Base-by-base conservation (phyloP, 2,797 vertebrate genomes). In the Acomys russatus region DNA sequence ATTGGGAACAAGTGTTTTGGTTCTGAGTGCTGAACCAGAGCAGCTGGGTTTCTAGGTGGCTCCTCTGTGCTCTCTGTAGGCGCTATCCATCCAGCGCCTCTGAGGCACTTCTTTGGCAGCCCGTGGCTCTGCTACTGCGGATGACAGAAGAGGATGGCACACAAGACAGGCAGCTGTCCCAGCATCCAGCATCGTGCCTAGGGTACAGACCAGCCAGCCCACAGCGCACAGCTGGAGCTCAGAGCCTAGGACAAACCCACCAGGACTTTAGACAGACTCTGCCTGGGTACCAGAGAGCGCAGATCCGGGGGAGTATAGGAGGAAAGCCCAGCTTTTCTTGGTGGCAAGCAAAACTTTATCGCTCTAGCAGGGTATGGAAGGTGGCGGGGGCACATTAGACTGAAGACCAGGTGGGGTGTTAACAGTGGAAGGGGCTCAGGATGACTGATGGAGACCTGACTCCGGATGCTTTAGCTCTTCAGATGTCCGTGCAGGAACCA, bases 151-250 rank as follows among this genome's bases (percentile, higher is more conserved):
- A 56, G 28, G 15, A 22, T 6, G 6, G 15, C 20, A 12, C 3
- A 15, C 54, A 38, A 20, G 44, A 0, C 22, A 18, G 0, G 0
- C 12, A 10, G 7, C 4, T 54, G 38, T 7, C 28, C 35, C 12
- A 3, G 15, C 71, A 51, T 6, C 56, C 44, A 33, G 33, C 35
- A 87, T 28, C 17, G 1, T 14, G 49, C 59, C 10, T 33, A 14
- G 0, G 61, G 44, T 18, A 22, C 49, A n/a, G 49, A 54, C 15
- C 35, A 66, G 68, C 15, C 35, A 66, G 68, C 23, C 12, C 10
- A 6, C 28, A n/a, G 49, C 10, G 61, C 33, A 56, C 38, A 76
- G 22, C 38, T 23, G 51, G n/a, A 63, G 5, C 17, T 54, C 20
- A 38, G 8, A 2, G 30, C 4, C 1, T 11, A 23, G 54, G 28